Evolutionary conservation across 2,113 vertebrate species (phyloP).

Genomic region (Xiphophorus maculatus): DNA sequence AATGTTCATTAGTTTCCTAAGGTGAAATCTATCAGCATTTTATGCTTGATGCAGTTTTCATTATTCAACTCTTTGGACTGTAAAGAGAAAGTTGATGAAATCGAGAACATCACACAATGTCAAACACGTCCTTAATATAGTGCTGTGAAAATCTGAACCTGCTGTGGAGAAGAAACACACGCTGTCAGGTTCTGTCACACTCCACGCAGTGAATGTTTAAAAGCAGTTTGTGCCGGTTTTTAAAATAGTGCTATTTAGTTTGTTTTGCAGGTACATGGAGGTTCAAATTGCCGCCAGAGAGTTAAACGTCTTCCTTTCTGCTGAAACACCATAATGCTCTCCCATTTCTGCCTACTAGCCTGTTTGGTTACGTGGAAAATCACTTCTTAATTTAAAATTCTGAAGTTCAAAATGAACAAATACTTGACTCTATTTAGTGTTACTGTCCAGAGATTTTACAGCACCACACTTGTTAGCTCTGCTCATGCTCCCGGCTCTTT

Average conservation of each 20-base stretch:
- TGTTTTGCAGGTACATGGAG: slow-evolving; percentile 1
- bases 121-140: background rate
- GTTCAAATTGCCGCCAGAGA: slow-evolving; percentile 17
- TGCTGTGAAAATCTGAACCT: background rate
- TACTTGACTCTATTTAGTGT: slow-evolving; percentile 45
- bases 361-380: slow-evolving; percentile 23
- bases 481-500: slow-evolving; percentile 33
- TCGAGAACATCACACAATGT: background rate
- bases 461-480: slow-evolving; percentile 30
- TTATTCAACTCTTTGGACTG: too few species aligned
- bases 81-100: too few species aligned
- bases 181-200: background rate
- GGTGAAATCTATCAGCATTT: background rate
- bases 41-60: too few species aligned
- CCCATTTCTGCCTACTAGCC: slow-evolving; percentile 15
- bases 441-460: slow-evolving; percentile 4
- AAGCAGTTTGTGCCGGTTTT: background rate
- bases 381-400: slow-evolving; percentile 10
- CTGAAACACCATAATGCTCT: slow-evolving; percentile 34
- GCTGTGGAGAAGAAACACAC: background rate
- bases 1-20: background rate
- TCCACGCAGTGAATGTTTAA: background rate
- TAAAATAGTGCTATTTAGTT: background rate
- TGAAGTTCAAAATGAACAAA: slow-evolving; percentile 35
- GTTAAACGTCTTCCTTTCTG: slow-evolving; percentile 19